These are phyloP conservation scores for Miichthys miiuy DNA, from an alignment of 2,797 vertebrate genomes.

Conservation along the genomic window DNA sequence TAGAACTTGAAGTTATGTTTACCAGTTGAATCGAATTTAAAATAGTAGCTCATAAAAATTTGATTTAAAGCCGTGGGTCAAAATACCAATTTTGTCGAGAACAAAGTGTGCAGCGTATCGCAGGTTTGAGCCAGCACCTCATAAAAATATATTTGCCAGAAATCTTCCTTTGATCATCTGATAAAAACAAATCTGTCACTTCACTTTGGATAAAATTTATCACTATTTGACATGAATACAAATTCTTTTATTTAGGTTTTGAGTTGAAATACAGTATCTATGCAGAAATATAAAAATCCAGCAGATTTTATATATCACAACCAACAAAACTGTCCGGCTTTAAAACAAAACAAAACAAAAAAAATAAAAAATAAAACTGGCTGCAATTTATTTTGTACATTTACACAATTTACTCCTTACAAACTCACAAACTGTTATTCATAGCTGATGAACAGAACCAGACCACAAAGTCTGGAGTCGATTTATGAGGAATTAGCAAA, in stretches of 20 bases:
- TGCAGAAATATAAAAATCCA: neutral
- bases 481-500: conserved; percentile 69
- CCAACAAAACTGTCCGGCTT: conserved; percentile 14
- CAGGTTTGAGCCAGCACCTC: conserved; percentile 27
- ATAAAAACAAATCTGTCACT: conserved; percentile 40
- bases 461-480: conserved; percentile 72
- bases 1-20: neutral
- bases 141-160: conserved; percentile 33
- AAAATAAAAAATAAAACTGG: neutral
- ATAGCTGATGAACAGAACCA: conserved; percentile 58
- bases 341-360: neutral
- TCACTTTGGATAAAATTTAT: conserved; percentile 44
- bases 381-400: conserved; percentile 23
- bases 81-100: conserved; percentile 3
- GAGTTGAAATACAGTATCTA: conserved; percentile 28
- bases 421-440: conserved; percentile 42
- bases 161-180: conserved; percentile 49
- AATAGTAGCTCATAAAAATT: conserved; percentile 9
- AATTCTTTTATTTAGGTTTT: conserved; percentile 49
- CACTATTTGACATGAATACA: conserved; percentile 36
- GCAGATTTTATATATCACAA: conserved; percentile 5
- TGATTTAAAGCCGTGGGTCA: conserved; percentile 19
- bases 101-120: conserved; percentile 1
- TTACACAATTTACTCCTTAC: conserved; percentile 39
- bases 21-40: neutral